A percentile compares a stretch with the other conserved stretches of the same genome.
Evolutionary conservation across 1,140 invertebrate species (phyloP).

Genomic region (Littorina saxatilis): DNA sequence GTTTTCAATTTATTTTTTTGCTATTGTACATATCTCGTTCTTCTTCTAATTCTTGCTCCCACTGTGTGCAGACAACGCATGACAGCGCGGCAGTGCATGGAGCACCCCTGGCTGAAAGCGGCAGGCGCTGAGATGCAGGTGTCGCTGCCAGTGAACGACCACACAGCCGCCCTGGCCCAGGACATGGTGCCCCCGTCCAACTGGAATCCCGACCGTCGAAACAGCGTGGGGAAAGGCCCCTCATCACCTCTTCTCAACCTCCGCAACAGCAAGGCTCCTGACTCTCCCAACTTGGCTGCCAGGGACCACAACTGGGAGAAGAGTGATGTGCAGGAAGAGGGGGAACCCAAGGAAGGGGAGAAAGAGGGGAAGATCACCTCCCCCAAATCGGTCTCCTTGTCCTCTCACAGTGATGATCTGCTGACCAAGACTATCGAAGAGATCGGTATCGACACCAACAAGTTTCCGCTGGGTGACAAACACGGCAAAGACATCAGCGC

Average conservation of each 20-base stretch:
- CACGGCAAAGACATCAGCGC: not conserved
- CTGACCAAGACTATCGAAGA: not conserved
- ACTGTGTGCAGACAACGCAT: slow-evolving; percentile 78
- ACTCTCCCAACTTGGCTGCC: not conserved
- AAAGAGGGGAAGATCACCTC: too few relatives aligned
- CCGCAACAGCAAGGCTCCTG: not conserved
- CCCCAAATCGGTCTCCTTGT: not conserved
- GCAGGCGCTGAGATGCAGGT: slow-evolving; percentile 36
- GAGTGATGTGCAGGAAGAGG: not conserved
- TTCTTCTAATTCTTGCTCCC: not conserved
- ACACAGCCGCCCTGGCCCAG: slow-evolving; percentile 42
- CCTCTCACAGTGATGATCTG: not conserved
- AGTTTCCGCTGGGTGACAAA: not conserved
- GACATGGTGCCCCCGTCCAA: slow-evolving; percentile 46
- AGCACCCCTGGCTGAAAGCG: slow-evolving; percentile 79
- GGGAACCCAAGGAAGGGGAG: too few relatives aligned
- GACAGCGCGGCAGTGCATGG: slow-evolving; percentile 81
- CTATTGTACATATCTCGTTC: not conserved
- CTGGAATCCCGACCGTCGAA: slow-evolving; percentile 42
- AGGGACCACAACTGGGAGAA: not conserved
- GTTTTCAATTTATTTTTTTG: too few relatives aligned
- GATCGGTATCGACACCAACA: slow-evolving; percentile 21
- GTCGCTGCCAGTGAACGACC: slow-evolving; percentile 37
- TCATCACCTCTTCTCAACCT: not conserved
- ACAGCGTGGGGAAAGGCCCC: slow-evolving; percentile 16